A percentile compares a stretch with the other conserved stretches of the same genome.
phyloP scores from a whole-genome alignment of 2,797 vertebrate genomes.

The Nyctalus aviator region DNA sequence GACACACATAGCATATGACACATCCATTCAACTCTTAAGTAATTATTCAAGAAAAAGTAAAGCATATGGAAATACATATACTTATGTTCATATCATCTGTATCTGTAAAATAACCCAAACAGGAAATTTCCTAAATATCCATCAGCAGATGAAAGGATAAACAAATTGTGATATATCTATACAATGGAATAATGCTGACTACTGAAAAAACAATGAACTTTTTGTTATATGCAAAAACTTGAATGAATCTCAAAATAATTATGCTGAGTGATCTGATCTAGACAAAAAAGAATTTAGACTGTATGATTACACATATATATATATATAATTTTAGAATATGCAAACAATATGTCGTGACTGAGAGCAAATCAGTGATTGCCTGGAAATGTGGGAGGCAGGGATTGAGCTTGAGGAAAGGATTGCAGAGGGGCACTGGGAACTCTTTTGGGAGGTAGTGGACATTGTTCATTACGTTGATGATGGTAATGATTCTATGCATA shows the following conservation, averaged over 20 bases:
- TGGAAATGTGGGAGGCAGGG: neutral
- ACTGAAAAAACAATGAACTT: constrained; percentile 24
- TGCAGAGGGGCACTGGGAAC: neutral
- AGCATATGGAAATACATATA: neutral
- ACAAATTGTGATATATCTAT: neutral
- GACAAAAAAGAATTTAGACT: neutral
- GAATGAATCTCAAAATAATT: constrained; percentile 24
- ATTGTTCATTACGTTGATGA: neutral
- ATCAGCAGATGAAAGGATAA: neutral
- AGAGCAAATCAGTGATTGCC: constrained; percentile 1
- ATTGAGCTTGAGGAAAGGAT: neutral
- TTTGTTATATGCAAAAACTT: neutral
- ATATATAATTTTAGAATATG: neutral
- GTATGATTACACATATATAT: neutral
- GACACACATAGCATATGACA: neutral
- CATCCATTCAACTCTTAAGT: neutral
- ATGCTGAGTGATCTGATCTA: neutral
- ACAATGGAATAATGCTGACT: neutral
- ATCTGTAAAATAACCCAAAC: neutral
- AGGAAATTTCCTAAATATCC: neutral
- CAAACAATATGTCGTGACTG: neutral
- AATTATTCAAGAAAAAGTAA: constrained; percentile 26
- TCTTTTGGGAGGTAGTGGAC: neutral
- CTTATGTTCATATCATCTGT: neutral
- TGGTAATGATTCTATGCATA: neutral